These are phyloP conservation scores for Motacilla tschutschensis DNA, from an alignment of 2,113 vertebrate species.

Conservation along the genomic window DNA sequence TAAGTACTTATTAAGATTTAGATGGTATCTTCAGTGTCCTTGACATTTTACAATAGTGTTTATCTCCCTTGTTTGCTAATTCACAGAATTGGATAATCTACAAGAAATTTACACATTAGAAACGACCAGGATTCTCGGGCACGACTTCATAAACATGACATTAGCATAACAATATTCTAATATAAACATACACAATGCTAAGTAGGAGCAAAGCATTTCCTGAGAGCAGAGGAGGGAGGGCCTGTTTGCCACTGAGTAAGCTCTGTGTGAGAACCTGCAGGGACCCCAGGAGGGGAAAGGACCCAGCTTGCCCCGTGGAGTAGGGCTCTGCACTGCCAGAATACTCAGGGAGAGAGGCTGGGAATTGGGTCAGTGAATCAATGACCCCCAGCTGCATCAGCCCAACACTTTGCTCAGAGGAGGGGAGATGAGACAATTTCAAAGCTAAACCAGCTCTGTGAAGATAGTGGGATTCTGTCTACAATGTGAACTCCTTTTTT, in stretches of 20 bases:
- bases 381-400: not conserved
- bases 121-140: not conserved
- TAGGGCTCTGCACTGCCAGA: not conserved
- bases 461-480: not conserved
- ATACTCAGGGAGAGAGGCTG: not conserved
- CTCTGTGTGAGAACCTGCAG: not conserved
- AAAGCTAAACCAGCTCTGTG: not conserved
- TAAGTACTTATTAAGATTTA: constrained; percentile 3
- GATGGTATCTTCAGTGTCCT: not conserved
- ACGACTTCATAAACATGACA: not conserved
- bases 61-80: constrained; percentile 12
- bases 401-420: not conserved
- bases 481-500: not conserved
- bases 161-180: not conserved
- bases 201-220: not conserved
- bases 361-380: not conserved
- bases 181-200: not conserved
- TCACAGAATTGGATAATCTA: not conserved
- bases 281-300: not conserved
- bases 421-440: not conserved
- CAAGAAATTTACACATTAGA: not conserved
- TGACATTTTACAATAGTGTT: constrained; percentile 29
- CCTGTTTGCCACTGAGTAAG: not conserved
- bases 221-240: not conserved
- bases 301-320: not conserved